Conservation (phyloP, 2,797 vertebrate species). For the Eulemur coronatus region DNA sequence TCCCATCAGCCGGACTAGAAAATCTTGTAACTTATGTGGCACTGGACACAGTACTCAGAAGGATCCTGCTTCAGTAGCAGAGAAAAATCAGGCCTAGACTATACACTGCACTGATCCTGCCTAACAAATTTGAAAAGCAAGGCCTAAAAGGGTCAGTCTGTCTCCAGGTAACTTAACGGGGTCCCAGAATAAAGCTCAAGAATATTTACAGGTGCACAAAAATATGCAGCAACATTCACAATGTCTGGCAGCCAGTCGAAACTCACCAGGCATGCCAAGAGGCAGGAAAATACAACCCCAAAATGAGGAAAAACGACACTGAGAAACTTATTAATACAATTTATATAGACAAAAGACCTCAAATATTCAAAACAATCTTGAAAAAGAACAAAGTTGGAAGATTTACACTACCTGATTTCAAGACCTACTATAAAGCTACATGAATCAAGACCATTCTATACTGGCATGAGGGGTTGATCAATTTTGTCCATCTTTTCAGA, state of each 20-base stretch:
- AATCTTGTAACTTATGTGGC: neutral
- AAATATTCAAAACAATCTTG: neutral
- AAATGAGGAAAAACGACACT: neutral
- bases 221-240: neutral
- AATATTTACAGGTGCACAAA: neutral
- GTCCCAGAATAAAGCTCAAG: neutral
- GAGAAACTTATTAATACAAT: neutral
- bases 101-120: neutral
- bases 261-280: neutral
- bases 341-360: neutral
- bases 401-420: neutral
- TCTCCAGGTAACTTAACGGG: neutral
- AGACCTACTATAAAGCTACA: neutral
- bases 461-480: too few species aligned
- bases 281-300: neutral
- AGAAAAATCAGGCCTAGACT: neutral
- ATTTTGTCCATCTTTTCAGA: neutral
- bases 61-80: neutral
- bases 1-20: neutral
- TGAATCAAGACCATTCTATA: neutral
- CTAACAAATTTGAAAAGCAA: neutral
- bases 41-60: neutral
- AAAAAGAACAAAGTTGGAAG: neutral
- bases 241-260: neutral
- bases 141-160: neutral